A percentile compares a stretch with the other conserved stretches of the same genome.
phyloP scores from a whole-genome alignment of 2,888 invertebrate genomes.

The Megalurothrips usitatus region DNA sequence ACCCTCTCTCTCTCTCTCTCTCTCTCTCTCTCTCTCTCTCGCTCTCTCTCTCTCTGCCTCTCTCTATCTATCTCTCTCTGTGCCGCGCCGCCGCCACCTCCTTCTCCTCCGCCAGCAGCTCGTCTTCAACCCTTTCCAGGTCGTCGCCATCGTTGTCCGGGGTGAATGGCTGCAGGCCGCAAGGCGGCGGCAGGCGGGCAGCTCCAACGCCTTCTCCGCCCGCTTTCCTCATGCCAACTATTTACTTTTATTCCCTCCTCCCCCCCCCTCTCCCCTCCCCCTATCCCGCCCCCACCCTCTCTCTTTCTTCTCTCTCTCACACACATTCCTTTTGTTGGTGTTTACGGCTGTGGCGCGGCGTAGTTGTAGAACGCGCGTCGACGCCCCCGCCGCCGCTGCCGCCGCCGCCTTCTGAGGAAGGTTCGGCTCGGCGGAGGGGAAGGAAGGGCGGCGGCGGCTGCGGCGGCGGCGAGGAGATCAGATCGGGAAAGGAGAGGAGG shows the following conservation, averaged over 20 bases:
- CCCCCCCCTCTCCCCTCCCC: background rate
- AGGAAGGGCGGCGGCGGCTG: no score
- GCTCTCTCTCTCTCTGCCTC: background rate
- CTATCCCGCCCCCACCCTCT: background rate
- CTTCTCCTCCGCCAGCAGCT: background rate
- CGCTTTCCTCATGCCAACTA: background rate
- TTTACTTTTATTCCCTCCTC: background rate
- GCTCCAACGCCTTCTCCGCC: background rate
- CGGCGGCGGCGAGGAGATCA: no score
- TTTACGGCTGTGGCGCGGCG: constrained; percentile 1
- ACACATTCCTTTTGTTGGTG: background rate
- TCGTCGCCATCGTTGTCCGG: no score
- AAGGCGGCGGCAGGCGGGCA: no score
- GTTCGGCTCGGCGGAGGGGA: background rate
- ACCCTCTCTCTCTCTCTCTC: background rate
- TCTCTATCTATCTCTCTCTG: background rate
- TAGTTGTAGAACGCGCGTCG: background rate
- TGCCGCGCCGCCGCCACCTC: background rate
- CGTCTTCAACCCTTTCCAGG: background rate
- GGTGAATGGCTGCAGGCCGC: no score
- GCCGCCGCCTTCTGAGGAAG: background rate
- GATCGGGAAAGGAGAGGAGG: no score
- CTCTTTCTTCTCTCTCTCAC: background rate
- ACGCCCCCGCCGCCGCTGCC: background rate
- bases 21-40: constrained; percentile 1